Evolutionary conservation across 2,113 vertebrate genomes (phyloP), one percentile per base, ranked within the genome.

Genomic region (Romanogobio albipinnatus): DNA sequence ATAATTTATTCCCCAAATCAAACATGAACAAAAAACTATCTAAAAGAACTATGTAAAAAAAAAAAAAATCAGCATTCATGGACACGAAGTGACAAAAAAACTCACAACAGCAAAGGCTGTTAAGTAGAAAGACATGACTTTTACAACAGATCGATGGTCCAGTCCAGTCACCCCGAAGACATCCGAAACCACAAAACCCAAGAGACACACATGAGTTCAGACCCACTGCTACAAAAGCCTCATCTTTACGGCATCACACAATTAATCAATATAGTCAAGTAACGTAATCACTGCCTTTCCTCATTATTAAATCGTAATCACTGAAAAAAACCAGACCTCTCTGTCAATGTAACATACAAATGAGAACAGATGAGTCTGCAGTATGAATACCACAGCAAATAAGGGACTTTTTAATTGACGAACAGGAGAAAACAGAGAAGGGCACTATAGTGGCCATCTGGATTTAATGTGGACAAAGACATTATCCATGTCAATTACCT

Each of bases 281-380:
- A 88, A 84, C 75, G 76, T 90, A 89, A 90, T 86, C 76, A 87
- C 79, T 85, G 59, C 66, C 64, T 87, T 88, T 86, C 79, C 85
- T 90, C 88, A 91, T 71, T 80, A 85, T 90, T 78, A 87, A 77
- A 39, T 26, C 17, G 36, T 78, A 88, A 90, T 89, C 45, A 80
- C 49, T 76, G 47, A 79, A 71, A 81, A 84, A 86, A 85, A 73
- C 43, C 81, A 81, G 59, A 76, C 59, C 53, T 59, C 36, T 45
- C 70, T 87, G 79, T 82, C 76, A 73, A 74, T 58, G 53, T 39
- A 36, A 71, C 83, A 81, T 80, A 66, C 13, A 85, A 81, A 88
- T 88, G 61, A 84, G 81, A 77, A 90, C 77, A 90, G 90, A 91
- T 88, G 58, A 73, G 61, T 82, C 62, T 59, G 53, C 59, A 81